Evolutionary conservation across 2,113 vertebrate species (phyloP).

Genomic region (Ascaphus truei): DNA sequence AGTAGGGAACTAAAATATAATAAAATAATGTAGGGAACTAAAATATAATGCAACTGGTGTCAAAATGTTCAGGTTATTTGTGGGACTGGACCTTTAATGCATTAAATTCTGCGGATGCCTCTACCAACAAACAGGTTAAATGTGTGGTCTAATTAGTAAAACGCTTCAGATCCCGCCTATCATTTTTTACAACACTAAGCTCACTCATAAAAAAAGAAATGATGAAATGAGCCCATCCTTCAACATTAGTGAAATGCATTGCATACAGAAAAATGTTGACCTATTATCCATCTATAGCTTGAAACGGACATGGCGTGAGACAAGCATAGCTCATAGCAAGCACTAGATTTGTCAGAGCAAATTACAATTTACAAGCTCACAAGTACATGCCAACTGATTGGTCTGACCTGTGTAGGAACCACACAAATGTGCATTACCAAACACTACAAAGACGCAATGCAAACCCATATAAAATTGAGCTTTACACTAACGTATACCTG

Average conservation of each 20-base stretch:
- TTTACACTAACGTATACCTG: not conserved
- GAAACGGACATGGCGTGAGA: conserved; percentile 15
- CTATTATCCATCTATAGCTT: conserved; percentile 6
- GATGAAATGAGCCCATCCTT: too few relatives aligned
- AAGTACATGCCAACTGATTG: not conserved
- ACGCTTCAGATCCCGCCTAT: not conserved
- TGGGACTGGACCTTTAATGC: too few relatives aligned
- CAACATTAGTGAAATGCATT: not conserved
- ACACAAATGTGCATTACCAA: not conserved
- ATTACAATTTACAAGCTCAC: not conserved
- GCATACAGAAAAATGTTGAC: not conserved
- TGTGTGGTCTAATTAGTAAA: not conserved
- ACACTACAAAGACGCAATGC: not conserved
- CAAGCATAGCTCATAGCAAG: conserved; percentile 9
- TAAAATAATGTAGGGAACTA: too few relatives aligned
- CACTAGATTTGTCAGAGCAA: conserved; percentile 23
- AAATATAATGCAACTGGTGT: too few relatives aligned
- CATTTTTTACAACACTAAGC: not conserved
- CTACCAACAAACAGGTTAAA: not conserved
- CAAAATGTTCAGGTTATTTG: too few relatives aligned
- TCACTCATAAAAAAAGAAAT: too few relatives aligned
- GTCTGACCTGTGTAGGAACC: too few relatives aligned
- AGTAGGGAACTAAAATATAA: too few relatives aligned
- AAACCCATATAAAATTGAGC: not conserved
- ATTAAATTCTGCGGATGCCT: too few relatives aligned